Evolutionary conservation across 1,140 invertebrate genomes (phyloP).

Genomic region (Drosophila tani): DNA sequence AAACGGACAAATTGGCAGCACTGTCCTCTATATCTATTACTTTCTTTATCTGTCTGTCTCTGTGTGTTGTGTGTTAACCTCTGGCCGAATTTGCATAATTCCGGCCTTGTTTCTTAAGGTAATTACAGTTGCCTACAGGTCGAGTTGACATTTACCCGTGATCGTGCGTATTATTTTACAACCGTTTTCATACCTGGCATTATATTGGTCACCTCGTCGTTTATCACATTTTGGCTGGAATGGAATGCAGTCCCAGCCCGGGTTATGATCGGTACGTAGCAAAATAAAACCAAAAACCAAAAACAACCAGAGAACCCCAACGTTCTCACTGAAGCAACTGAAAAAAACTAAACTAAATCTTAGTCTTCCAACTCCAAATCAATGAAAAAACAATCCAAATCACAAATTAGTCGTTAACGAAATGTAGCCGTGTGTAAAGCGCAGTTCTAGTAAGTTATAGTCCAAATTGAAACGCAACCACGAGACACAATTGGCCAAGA

Average conservation of each 20-base stretch:
- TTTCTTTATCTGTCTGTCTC: slow-evolving; percentile 42
- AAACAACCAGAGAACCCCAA: slow-evolving; percentile 26
- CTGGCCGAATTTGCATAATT: slow-evolving; percentile 50
- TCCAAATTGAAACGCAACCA: slow-evolving; percentile 49
- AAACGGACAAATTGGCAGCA: background rate
- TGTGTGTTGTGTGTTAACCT: slow-evolving; percentile 61
- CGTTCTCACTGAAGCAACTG: slow-evolving; percentile 20
- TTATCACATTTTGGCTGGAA: slow-evolving; percentile 95
- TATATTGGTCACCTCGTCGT: slow-evolving; percentile 97
- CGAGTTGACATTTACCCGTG: slow-evolving; percentile 95
- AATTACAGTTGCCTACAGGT: slow-evolving; percentile 97
- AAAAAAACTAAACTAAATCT: slow-evolving; percentile 27
- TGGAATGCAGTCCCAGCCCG: slow-evolving; percentile 97
- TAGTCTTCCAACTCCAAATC: slow-evolving; percentile 59
- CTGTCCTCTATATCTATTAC: slow-evolving; percentile 8
- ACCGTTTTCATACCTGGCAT: slow-evolving; percentile 98
- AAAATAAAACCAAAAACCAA: slow-evolving; percentile 27
- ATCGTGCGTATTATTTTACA: slow-evolving; percentile 97
- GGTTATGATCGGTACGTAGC: slow-evolving; percentile 94
- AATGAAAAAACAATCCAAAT: slow-evolving; percentile 37
- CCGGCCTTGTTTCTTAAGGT: slow-evolving; percentile 87
- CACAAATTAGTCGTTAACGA: slow-evolving; percentile 34
- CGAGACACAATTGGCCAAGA: slow-evolving; percentile 40
- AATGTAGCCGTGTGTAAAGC: slow-evolving; percentile 21
- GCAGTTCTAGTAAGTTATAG: slow-evolving; percentile 35